Percentiles rank a stretch among this genome's conserved stretches.
These are phyloP conservation scores for Meandrina meandrites DNA, from an alignment of 92 coral and sea anemone genomes.

Conservation along the genomic window DNA sequence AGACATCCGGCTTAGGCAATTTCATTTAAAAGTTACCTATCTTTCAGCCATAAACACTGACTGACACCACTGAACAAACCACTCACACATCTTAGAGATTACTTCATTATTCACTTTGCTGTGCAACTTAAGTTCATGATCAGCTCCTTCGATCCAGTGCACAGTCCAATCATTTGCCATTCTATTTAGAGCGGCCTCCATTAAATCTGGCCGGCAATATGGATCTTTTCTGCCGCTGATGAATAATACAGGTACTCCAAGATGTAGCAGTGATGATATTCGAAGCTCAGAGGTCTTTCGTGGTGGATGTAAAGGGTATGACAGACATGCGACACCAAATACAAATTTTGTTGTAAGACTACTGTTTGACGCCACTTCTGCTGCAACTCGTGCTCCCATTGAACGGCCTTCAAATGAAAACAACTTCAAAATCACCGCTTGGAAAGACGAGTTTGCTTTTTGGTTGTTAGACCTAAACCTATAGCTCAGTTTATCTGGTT, in stretches of 20 bases:
- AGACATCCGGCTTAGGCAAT: too few species aligned
- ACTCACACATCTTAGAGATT: conserved; percentile 72
- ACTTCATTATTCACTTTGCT: conserved; percentile 68
- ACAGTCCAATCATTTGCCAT: conserved; percentile 89
- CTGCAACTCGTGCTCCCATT: conserved; percentile 99
- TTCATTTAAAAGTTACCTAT: neutral
- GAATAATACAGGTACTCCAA: conserved; percentile 86
- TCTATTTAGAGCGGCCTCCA: conserved; percentile 81
- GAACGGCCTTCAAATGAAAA: conserved; percentile 72
- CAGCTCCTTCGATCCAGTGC: conserved; percentile 94
- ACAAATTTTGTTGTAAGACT: conserved; percentile 80
- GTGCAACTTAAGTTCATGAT: conserved; percentile 71
- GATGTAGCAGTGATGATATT: conserved; percentile 77
- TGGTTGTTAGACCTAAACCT: neutral
- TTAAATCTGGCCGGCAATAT: conserved; percentile 78
- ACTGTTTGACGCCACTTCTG: conserved; percentile 86
- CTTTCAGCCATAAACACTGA: conserved; percentile 99
- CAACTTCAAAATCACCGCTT: neutral
- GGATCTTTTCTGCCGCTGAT: conserved; percentile 89
- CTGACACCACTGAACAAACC: conserved; percentile 92
- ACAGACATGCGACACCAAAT: conserved; percentile 89
- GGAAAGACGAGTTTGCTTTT: neutral
- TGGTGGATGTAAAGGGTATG: conserved; percentile 95
- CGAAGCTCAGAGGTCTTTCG: conserved; percentile 81
- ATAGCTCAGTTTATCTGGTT: neutral